Conservation (phyloP, 1,140 invertebrate genomes). For the Geopemphigus sp. region DNA sequence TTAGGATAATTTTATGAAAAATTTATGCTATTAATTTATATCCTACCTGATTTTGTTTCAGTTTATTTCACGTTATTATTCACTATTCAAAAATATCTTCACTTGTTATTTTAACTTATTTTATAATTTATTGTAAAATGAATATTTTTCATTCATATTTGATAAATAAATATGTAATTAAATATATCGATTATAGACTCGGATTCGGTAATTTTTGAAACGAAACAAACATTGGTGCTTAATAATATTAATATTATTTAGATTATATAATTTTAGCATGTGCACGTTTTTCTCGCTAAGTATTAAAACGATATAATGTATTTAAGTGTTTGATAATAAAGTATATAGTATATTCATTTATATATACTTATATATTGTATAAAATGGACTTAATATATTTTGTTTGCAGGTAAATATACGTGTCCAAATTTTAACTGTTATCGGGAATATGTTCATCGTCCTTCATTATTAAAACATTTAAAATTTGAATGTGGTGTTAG, state of each 20-base stretch:
- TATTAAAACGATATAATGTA: conserved; percentile 4
- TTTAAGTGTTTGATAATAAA: neutral
- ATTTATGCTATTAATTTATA: too few species aligned
- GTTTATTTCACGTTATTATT: too few species aligned
- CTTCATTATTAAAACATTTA: conserved; percentile 56
- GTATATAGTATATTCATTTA: neutral
- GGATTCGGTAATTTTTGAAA: neutral
- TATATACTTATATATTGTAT: neutral
- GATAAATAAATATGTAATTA: neutral
- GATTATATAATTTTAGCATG: conserved; percentile 31
- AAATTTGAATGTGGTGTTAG: conserved; percentile 53
- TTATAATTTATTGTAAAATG: neutral
- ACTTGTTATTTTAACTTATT: too few species aligned
- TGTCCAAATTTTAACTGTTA: conserved; percentile 50
- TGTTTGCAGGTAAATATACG: conserved; percentile 42
- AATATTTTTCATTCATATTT: neutral
- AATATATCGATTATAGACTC: neutral
- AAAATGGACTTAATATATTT: conserved; percentile 14
- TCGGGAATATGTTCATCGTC: conserved; percentile 52
- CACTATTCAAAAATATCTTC: too few species aligned
- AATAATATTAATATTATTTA: conserved; percentile 7
- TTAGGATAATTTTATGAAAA: too few species aligned
- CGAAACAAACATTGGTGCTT: neutral
- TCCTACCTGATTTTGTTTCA: too few species aligned
- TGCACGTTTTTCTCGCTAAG: conserved; percentile 25